Base-by-base conservation (phyloP, 1,140 invertebrate genomes). In the Cataglyphis hispanica region DNA sequence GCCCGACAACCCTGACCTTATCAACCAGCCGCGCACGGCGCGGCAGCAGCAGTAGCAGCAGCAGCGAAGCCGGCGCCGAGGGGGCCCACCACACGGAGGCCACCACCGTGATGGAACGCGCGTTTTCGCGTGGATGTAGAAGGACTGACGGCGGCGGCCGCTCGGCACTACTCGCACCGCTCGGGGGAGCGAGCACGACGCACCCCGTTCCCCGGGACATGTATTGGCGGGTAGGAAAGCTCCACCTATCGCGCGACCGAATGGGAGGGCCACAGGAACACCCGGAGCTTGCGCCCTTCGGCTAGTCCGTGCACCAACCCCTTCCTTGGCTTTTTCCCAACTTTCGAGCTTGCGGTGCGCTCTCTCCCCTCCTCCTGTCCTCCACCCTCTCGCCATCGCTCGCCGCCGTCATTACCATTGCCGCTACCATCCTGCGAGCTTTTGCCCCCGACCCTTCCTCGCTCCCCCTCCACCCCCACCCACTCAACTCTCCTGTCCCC, bases 151-250 rank as follows among this genome's bases (percentile, higher is more conserved):
- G 70, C 56, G 53, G 72, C 34, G 72, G 60, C 76, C 31, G 76
- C 76, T 67, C 74, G 75, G 66, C 66, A 60, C 67, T 72, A 60
- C 78, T 83, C 78, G 66, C 66, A 67, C 37, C 37, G 50, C 16
- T 83, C 66, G 40, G 67, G 37, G 3, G 46, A 72, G 53, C 78
- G 78, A 83, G 78, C 60, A 43, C 66, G 67, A 50, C 46, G 46
- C 46, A 50, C 46, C 46, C 46, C 78, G 66, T 72, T 83, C 37
- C 78, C 85, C 80, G 85, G 88, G 85, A 93, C 90, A 94, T 94
- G 93, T 93, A 95, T 94, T 94, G 94, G 93, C 93, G 87, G 88
- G 89, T 85, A 86, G 76, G 88, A 92, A 94, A 93, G 94, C 94
- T 95, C 94, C 94, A 92, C 94, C 94, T 93, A 93, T 93, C 90